phyloP scores from a whole-genome alignment of 2,113 vertebrate genomes.

The Channa maculata region DNA sequence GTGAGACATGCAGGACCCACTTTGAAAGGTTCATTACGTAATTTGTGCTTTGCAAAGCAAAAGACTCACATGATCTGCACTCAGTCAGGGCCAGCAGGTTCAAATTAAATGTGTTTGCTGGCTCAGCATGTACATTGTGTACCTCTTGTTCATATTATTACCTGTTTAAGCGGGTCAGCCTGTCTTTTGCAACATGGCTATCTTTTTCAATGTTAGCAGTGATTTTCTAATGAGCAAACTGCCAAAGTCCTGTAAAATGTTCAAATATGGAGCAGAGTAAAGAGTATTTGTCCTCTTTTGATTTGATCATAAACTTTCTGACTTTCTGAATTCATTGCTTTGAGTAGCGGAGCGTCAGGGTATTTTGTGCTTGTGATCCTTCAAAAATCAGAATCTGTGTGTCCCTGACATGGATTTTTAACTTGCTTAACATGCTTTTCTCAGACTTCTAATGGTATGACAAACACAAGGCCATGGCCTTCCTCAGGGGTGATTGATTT shows the following conservation, averaged over 20 bases:
- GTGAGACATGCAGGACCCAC: not conserved
- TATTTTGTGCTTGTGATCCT: not conserved
- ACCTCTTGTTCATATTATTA: not conserved
- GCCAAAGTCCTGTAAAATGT: too few relatives aligned
- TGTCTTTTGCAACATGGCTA: too few relatives aligned
- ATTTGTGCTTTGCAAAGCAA: slow-evolving; percentile 1
- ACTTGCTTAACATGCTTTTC: not conserved
- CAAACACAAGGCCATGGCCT: not conserved
- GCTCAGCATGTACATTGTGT: slow-evolving; percentile 12
- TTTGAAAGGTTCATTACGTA: slow-evolving; percentile 3
- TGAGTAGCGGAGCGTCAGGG: not conserved
- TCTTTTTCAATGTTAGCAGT: too few relatives aligned
- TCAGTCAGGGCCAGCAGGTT: not conserved
- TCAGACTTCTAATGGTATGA: slow-evolving; percentile 2
- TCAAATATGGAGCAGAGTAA: not conserved
- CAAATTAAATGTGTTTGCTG: slow-evolving; percentile 8
- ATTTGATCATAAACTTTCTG: slow-evolving; percentile 1
- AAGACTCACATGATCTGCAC: not conserved
- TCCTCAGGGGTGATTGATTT: slow-evolving; percentile 56
- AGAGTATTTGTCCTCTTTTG: not conserved
- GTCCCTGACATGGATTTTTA: not conserved
- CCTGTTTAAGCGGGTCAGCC: too few relatives aligned
- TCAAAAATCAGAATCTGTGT: not conserved
- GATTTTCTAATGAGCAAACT: too few relatives aligned
- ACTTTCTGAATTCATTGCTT: not conserved